Percentiles rank a stretch among this genome's conserved stretches.
Evolutionary conservation across 2,888 invertebrate species (phyloP).

Genomic region (Drosophila algonquin): DNA sequence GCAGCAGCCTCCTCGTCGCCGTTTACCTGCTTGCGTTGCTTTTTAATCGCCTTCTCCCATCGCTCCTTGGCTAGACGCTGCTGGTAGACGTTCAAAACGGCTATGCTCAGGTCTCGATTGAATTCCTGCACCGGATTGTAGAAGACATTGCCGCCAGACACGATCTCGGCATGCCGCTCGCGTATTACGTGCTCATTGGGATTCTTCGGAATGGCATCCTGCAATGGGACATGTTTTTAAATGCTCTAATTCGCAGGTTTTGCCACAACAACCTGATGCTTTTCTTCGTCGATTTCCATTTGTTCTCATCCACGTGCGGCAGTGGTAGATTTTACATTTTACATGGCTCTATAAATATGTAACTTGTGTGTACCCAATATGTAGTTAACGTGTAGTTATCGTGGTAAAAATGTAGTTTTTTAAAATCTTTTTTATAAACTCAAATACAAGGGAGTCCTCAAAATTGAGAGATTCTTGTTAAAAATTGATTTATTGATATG

Average conservation of each 20-base stretch:
- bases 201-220: constrained; percentile 41
- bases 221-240: background rate
- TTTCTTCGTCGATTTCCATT: constrained; percentile 40
- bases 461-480: no score
- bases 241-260: background rate
- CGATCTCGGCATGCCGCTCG: constrained; percentile 92
- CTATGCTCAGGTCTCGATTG: constrained; percentile 95
- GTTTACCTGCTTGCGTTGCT: constrained; percentile 38
- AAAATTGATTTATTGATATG: no score
- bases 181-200: constrained; percentile 65
- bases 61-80: constrained; percentile 84
- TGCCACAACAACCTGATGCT: constrained; percentile 22
- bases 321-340: no score
- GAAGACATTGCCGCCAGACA: constrained; percentile 92
- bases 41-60: constrained; percentile 67
- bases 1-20: background rate
- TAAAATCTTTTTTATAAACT: no score
- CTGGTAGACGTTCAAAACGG: constrained; percentile 89
- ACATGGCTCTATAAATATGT: no score
- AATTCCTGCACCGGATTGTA: constrained; percentile 99
- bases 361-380: no score
- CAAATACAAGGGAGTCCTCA: no score
- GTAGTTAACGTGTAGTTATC: no score
- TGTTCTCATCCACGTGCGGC: constrained; percentile 4
- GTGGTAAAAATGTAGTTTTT: no score